Base-by-base conservation (phyloP, 2,888 invertebrate genomes). In the Arrhopalites spinosus region DNA sequence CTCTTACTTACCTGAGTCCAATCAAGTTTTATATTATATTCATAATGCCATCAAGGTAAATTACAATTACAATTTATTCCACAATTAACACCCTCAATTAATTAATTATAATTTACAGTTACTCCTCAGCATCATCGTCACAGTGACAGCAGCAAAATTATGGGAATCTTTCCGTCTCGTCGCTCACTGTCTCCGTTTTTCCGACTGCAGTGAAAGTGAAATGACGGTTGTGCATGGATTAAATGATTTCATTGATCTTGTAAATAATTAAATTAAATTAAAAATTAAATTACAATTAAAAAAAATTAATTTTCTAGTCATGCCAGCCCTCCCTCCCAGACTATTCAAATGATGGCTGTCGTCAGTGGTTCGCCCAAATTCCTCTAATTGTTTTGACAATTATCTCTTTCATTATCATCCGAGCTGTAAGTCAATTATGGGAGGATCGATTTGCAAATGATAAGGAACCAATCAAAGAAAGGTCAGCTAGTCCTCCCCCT, bases 311-410 rank as follows among this genome's bases (percentile, higher is more conserved):
- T n/a, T 13, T 68, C n/a, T 30, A 73, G 73, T 1, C 45, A n/a
- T 73, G 73, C 29, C 66, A 66, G 5, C 53, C 73, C 2, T 45
- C 73, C 13, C 45, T 63, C 27, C 20, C 25, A 5, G 43, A 23
- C 25, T 73, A 47, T 47, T 29, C 25, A 8, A 73, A 27, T 20
- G 73, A 73, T 45, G 45, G 17, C 15, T 73, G 73, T 30, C 27
- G 73, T 2, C 47, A 66, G 11, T 73, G 73, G 73, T 8, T 73
- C 11, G 64, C 67, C 7, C 73, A 73, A 45, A 3, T 73, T 8
- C 73, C 73, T 29, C 45, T 73, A 25, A 47, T 73, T n/a, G 27
- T 23, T n/a, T 50, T 73, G 1, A 30, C 47, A 2, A 7, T 73
- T 20, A 1, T 50, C 7, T 73, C 73, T 3, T 8, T 45, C 3